Evolutionary conservation across 2,888 invertebrate genomes (phyloP), one percentile per base, ranked within the genome.

Genomic region (Chymomyza caudatula): DNA sequence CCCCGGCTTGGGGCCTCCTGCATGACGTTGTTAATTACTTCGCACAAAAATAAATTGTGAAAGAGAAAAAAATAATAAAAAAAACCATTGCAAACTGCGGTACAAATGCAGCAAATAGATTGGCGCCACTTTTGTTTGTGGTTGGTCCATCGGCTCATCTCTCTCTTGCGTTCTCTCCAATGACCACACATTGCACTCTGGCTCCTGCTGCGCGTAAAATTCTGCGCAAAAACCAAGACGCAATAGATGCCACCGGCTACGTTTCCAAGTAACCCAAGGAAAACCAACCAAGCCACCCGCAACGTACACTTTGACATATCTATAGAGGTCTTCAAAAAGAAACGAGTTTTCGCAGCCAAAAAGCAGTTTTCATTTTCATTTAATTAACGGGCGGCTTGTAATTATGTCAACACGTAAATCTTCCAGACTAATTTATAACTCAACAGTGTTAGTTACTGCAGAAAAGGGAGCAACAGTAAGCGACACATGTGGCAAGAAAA

Each of bases 1-100:
- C 80, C 77, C 69, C 65, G 66, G 69, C 64, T 74, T 56, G 60
- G 61, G 78, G 65, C 85, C 82, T 86, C 86, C 82, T 71, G 71
- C 79, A 71, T 70, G 76, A 72, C 62, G n/a, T n/a, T n/a, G 15
- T 53, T 53, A 53, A 53, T 53, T 20, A 42, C 47, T 15, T 47
- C 20, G 61, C 59, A 67, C 69, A 73, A 68, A 78, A 78, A 84
- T 86, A 86, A 76, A 71, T 81, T 76, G 69, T 63, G 63, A 58
- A 84, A 68, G 62, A 73, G 80, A 76, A 76, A 74, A 67, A 76
- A 58, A 8, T 15, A n/a, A 60, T n/a, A 55, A 53, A 20, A 51
- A 42, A 37, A 53, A 37, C 2, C 17, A 62, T 42, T 20, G 37
- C 22, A 25, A 67, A 60, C 60, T 47, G 20, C 17, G 19, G 29